Percentiles rank a stretch among this genome's conserved stretches.
phyloP scores from a whole-genome alignment of 2,888 invertebrate genomes.

The Meiosimyza decipiens region DNA sequence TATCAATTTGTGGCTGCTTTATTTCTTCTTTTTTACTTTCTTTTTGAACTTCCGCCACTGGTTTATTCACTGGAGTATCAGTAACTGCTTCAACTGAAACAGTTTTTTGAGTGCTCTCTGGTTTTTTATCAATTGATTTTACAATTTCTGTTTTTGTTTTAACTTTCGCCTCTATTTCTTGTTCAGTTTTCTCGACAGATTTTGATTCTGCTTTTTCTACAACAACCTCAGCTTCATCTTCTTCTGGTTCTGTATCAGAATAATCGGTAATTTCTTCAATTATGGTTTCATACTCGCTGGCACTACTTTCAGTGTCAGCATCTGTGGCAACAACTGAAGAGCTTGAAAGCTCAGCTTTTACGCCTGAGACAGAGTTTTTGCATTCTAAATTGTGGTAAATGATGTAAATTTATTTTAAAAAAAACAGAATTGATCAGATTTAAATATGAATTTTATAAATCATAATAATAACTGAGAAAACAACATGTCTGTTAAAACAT shows the following conservation, averaged over 20 bases:
- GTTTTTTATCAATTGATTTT: conserved; percentile 9
- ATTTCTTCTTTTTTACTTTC: conserved; percentile 40
- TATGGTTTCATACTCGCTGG: conserved; percentile 64
- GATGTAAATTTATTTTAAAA: conserved; percentile 40
- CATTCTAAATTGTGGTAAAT: conserved; percentile 47
- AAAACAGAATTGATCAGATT: conserved; percentile 37
- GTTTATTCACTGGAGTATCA: background rate
- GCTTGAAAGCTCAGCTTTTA: conserved; percentile 61
- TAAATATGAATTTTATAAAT: conserved; percentile 1
- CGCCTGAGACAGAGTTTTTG: conserved; percentile 66
- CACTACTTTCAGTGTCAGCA: conserved; percentile 57
- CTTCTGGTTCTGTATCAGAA: conserved; percentile 52
- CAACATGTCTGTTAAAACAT: background rate
- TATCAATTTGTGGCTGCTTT: conserved; percentile 3
- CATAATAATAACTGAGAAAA: background rate
- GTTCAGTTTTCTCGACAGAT: background rate
- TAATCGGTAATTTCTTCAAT: conserved; percentile 65
- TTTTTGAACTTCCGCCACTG: background rate
- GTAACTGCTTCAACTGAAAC: conserved; percentile 21
- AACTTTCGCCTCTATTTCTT: no score
- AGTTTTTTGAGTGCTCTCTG: conserved; percentile 26
- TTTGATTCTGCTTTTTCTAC: background rate
- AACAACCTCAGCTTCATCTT: conserved; percentile 39
- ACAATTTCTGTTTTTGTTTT: no score
- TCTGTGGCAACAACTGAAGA: conserved; percentile 33